These are phyloP conservation scores for Gambelia wislizenii DNA, from an alignment of 2,797 vertebrate species.

Conservation along the genomic window DNA sequence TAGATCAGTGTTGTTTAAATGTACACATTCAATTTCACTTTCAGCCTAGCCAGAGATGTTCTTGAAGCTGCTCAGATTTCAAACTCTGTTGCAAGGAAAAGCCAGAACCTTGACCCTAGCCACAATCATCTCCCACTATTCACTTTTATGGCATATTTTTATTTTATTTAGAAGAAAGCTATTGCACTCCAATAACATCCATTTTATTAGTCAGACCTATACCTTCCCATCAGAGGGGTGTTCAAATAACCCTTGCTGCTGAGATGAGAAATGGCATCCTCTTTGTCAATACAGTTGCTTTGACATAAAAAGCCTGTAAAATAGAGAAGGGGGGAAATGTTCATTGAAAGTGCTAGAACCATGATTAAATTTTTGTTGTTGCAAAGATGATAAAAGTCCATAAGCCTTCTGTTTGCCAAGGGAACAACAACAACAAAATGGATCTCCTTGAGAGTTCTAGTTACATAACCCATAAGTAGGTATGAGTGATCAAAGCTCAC, in stretches of 20 bases:
- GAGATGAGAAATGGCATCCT: conserved; percentile 16
- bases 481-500: conserved; percentile 4
- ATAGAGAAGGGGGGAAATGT: background rate
- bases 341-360: conserved; percentile 19
- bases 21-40: background rate
- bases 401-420: conserved; percentile 3
- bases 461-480: conserved; percentile 6
- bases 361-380: conserved; percentile 31
- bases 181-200: background rate
- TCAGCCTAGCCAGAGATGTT: background rate
- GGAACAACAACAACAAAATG: conserved; percentile 1
- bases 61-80: conserved; percentile 13
- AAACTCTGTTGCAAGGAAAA: conserved; percentile 6
- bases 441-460: conserved; percentile 1
- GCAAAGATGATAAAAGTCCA: conserved; percentile 25
- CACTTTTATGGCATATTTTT: conserved; percentile 24
- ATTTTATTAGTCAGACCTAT: conserved; percentile 25
- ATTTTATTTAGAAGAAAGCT: background rate
- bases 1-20: background rate
- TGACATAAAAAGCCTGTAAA: conserved; percentile 35
- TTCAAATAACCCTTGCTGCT: conserved; percentile 5
- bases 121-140: conserved; percentile 16
- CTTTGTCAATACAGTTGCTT: conserved; percentile 24
- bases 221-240: background rate
- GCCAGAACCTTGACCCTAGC: background rate